A percentile compares a stretch with the other conserved stretches of the same genome.
Evolutionary conservation across 2,113 vertebrate species (phyloP).

Genomic region (Oreochromis tanganicae): DNA sequence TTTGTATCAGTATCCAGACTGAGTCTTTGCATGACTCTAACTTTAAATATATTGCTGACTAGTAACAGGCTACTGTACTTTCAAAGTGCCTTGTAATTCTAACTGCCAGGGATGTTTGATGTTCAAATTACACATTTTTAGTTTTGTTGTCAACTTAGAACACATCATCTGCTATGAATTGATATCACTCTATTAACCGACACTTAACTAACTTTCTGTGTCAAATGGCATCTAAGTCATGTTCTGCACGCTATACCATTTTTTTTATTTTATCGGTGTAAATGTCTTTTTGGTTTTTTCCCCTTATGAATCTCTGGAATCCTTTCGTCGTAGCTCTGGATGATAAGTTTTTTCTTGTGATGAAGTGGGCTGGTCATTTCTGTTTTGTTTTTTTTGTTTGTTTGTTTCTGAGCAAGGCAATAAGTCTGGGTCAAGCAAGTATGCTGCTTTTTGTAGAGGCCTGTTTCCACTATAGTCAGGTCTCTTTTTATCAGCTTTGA

Average conservation of each 20-base stretch:
- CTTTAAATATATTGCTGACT: background rate
- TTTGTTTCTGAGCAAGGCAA: background rate
- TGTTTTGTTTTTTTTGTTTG: background rate
- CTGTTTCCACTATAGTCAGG: background rate
- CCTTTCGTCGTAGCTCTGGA: background rate
- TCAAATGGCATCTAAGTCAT: background rate
- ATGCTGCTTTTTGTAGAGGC: background rate
- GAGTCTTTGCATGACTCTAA: background rate
- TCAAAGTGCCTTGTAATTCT: conserved; percentile 48
- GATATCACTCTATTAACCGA: background rate
- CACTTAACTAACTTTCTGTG: background rate
- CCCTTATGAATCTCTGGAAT: background rate
- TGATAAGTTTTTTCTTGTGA: background rate
- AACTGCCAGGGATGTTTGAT: background rate
- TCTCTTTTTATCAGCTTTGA: conserved; percentile 5
- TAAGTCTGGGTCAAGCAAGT: background rate
- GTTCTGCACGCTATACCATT: background rate
- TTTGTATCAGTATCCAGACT: background rate
- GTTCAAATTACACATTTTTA: background rate
- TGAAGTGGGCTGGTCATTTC: background rate
- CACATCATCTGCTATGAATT: background rate
- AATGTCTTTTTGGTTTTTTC: rapidly evolving
- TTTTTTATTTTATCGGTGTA: background rate
- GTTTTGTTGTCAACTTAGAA: background rate
- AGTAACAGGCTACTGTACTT: background rate